Base-by-base conservation (phyloP, 2,113 vertebrate genomes). In the Xenus cinereus region DNA sequence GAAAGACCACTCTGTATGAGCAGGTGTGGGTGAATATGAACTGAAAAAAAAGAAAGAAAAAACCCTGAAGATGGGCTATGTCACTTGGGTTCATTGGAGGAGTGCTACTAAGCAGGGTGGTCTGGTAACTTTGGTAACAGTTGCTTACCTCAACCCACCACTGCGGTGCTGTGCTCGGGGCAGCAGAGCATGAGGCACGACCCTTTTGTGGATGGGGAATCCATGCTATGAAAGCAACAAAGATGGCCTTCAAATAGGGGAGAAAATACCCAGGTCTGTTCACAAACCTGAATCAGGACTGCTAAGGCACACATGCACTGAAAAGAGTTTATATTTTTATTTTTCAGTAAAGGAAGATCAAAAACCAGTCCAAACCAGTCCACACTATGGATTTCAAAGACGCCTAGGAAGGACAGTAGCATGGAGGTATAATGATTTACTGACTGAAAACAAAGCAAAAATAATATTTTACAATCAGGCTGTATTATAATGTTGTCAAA, bases 351-450 rank as follows among this genome's bases (percentile, higher is more conserved):
- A 97, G 98, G 98, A 92, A 98, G 98, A 97, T 98, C 98, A 90
- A 99, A 99, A 98, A 99, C 98, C 12, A 98, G 98, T 50, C 91
- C 98, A 37, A 97, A 98, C 94, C 99, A 98, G 84, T 99, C 99
- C 35, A 99, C 98, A 35, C 95, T 99, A 56, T 99, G 99, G 99
- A 99, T 99, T 98, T 99, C 99, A 90, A 98, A 98, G 95, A 97
- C 97, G 9, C 98, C 98, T 67, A 99, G 99, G 97, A 97, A 98
- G 45, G 98, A 99, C 94, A 98, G 96, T 82, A 98, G 97, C 97
- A 99, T 99, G 98, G 99, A 99, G 93, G 99, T 99, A 90, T 99
- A 98, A 98, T 48, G 77, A 82, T 69, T 82, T 74, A 92, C 71
- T 97, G 96, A 97, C 92, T 96, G 93, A 84, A 92, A 95, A 89